phyloP scores from a whole-genome alignment of 1,140 invertebrate species.

The Drosophila aff. region DNA sequence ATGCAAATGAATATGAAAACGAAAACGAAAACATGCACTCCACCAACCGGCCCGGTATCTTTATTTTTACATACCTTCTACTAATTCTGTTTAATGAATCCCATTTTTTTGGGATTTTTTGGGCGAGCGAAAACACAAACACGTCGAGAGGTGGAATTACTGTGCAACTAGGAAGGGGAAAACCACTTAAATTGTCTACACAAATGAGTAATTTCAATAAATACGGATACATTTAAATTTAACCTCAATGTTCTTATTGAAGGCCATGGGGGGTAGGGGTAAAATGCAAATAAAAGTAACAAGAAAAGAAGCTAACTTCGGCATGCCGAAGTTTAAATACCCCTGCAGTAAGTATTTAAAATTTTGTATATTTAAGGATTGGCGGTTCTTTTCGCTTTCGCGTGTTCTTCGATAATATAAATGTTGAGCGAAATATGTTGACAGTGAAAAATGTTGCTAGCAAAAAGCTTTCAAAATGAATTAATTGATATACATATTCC shows the following conservation, averaged over 20 bases:
- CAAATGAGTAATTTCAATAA: slow-evolving; percentile 65
- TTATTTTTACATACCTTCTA: slow-evolving; percentile 15
- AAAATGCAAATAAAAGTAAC: not conserved
- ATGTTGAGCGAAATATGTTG: no score
- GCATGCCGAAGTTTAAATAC: no score
- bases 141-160: slow-evolving; percentile 20
- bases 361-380: no score
- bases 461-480: no score
- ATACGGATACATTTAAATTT: slow-evolving; percentile 53
- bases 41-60: slow-evolving; percentile 43
- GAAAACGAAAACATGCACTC: slow-evolving; percentile 12
- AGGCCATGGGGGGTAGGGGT: not conserved
- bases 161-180: slow-evolving; percentile 14
- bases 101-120: slow-evolving; percentile 6
- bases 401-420: no score
- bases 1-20: slow-evolving; percentile 24
- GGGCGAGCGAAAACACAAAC: slow-evolving; percentile 9
- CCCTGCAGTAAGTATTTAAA: no score
- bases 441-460: no score
- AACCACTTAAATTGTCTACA: slow-evolving; percentile 49
- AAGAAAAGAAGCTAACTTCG: no score
- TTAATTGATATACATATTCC: no score
- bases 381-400: no score
- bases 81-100: not conserved
- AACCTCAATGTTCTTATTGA: not conserved